A percentile compares a stretch with the other conserved stretches of the same genome.
Conservation (phyloP, 1,140 invertebrate species). For the Ctenoplectra terminalis region DNA sequence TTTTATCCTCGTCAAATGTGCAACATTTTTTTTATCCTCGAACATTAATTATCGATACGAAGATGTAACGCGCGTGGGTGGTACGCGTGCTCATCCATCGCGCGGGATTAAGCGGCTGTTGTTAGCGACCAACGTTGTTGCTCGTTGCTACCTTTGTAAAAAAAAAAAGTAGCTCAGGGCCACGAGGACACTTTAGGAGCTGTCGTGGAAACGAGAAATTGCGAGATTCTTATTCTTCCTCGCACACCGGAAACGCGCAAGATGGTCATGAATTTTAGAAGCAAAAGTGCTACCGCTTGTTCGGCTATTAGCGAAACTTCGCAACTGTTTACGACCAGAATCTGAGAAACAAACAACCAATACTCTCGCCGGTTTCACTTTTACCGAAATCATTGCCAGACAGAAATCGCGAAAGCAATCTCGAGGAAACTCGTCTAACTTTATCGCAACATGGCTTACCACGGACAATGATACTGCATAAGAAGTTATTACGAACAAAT, state of each 20-base stretch:
- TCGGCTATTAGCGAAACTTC: slow-evolving; percentile 3
- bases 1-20: neutral
- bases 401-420: neutral
- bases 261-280: neutral
- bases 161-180: neutral
- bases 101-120: slow-evolving; percentile 9
- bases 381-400: neutral
- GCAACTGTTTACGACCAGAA: slow-evolving; percentile 1
- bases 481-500: slow-evolving; percentile 47
- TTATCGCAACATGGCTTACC: neutral
- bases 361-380: neutral
- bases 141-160: neutral
- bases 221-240: too few relatives aligned
- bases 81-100: neutral
- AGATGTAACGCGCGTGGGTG: neutral
- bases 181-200: neutral
- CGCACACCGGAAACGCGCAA: too few relatives aligned
- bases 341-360: neutral
- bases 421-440: neutral
- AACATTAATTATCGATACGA: neutral
- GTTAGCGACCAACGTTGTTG: neutral
- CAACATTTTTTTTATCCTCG: too few relatives aligned
- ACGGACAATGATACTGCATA: slow-evolving; percentile 30
- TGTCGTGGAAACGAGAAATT: neutral
- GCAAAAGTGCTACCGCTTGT: slow-evolving; percentile 5